Evolutionary conservation across 2,113 vertebrate species (phyloP).

Genomic region (Pomatostomus ruficeps): DNA sequence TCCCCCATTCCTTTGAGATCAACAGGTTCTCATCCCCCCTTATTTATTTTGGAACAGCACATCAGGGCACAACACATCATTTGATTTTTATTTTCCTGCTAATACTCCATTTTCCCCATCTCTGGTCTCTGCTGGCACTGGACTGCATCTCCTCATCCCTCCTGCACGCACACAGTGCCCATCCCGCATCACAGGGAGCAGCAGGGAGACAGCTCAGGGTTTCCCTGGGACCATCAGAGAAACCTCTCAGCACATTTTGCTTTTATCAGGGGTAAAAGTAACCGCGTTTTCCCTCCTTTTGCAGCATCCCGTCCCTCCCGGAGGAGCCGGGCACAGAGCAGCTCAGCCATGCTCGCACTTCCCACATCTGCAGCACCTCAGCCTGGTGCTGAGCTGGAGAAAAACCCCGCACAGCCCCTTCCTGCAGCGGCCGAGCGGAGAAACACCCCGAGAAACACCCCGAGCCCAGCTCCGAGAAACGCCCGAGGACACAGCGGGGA

Average conservation of each 20-base stretch:
- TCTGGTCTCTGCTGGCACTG: background rate
- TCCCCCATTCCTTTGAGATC: background rate
- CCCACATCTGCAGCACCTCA: background rate
- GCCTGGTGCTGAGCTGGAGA: background rate
- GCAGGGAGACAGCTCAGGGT: background rate
- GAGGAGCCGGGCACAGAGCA: background rate
- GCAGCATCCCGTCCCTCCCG: background rate
- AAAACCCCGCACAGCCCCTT: background rate
- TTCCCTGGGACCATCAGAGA: background rate
- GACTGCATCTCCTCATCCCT: background rate
- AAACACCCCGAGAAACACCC: background rate
- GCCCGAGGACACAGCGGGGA: background rate
- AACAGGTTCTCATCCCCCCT: fast-evolving
- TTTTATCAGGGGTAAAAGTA: background rate
- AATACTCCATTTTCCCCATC: background rate
- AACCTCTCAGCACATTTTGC: background rate
- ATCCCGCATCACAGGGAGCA: background rate
- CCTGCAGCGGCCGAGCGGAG: fast-evolving
- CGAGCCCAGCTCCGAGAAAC: too few species aligned
- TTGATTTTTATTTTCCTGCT: background rate
- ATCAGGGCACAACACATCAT: fast-evolving
- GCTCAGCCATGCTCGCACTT: background rate
- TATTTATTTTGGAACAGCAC: background rate
- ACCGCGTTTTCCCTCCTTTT: background rate
- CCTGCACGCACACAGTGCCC: fast-evolving